phyloP scores from a whole-genome alignment of 2,113 vertebrate genomes.

The Platanista minor region DNA sequence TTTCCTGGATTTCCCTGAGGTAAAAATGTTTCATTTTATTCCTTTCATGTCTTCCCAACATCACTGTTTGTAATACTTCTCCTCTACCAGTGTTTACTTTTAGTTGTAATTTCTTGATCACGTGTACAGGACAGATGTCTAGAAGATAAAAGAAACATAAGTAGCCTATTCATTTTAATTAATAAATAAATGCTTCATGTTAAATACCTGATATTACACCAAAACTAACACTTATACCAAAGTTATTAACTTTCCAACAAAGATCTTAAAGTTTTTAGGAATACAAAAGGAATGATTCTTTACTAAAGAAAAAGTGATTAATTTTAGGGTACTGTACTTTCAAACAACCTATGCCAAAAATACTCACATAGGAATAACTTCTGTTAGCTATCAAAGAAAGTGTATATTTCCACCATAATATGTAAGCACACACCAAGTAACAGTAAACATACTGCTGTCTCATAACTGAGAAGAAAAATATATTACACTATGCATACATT shows the following conservation, averaged over 20 bases:
- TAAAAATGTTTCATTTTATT: neutral
- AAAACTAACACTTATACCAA: neutral
- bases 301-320: neutral
- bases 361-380: neutral
- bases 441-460: neutral
- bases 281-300: neutral
- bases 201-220: neutral
- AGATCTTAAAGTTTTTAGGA: neutral
- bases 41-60: neutral
- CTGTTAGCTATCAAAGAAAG: neutral
- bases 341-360: neutral
- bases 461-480: neutral
- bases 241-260: neutral
- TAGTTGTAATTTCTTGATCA: neutral
- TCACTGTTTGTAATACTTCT: neutral
- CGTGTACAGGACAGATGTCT: neutral
- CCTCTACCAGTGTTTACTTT: neutral
- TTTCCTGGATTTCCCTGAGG: neutral
- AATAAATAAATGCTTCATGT: neutral
- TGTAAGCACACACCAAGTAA: neutral
- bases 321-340: neutral
- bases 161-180: neutral
- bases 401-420: neutral
- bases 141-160: neutral
- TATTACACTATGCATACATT: neutral